Evolutionary conservation across 2,113 vertebrate species (phyloP).

Genomic region (human (Homo sapiens)): GRCh38 chr12:65211501-65212000

Average conservation of each 20-base stretch:
- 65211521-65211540: not conserved
- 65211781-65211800: not conserved
- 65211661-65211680: conserved; percentile 27
- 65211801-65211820: not conserved
- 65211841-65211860: conserved; percentile 7
- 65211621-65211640: conserved; percentile 17
- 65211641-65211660: conserved; percentile 16
- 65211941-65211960: conserved; percentile 8
- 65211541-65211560: not conserved
- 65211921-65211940: not conserved
- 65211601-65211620: conserved; percentile 27
- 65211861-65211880: conserved; percentile 5
- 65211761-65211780: not conserved
- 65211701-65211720: not conserved
- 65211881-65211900: conserved; percentile 39
- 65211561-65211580: not conserved
- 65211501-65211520: conserved; percentile 26
- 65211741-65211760: not conserved
- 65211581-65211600: not conserved
- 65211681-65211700: not conserved
- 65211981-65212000: too few relatives aligned
- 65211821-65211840: conserved; percentile 15
- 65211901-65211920: conserved; percentile 4
- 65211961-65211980: not conserved
- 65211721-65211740: not conserved